Base-by-base conservation (phyloP, 2,797 vertebrate genomes). In the Botia almorhae region DNA sequence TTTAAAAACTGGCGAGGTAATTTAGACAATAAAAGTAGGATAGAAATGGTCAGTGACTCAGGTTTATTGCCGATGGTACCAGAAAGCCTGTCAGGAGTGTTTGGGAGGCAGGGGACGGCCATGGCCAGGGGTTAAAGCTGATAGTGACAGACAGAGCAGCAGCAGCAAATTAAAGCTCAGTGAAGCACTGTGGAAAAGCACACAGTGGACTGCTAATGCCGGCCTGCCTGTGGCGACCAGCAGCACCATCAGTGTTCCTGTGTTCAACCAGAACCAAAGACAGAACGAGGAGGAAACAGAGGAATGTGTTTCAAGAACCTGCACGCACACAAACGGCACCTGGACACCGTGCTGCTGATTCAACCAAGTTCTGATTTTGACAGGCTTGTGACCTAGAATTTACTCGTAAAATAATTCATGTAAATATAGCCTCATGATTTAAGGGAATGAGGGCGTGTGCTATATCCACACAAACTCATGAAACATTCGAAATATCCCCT, bases 131-230 rank as follows among this genome's bases (percentile, higher is more conserved):
- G 81, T 67, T 80, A 80, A 80, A 80, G 21, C 78, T 80, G 58
- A 72, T 71, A 73, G 69, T 61, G 78, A 87, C 79, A 83, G 69
- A 83, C 76, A 21, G 26, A 69, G 64, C 64, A 83, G 74, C 61
- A 64, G 70, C 74, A 81, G 68, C 65, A 87, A 89, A 89, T 89
- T 84, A 87, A 89, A 91, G 87, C 29, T 79, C 87, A 87, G 83
- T 85, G 80, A 87, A 86, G 87, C 84, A 70, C 81, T 76, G 39
- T 76, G 51, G 48, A 58, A 81, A 81, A 69, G 80, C 75, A 79
- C 12, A 74, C 76, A 80, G 77, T 55, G 53, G 86, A 85, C 83
- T 89, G 83, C 86, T 88, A 87, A 89, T 86, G 81, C 70, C 74
- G 61, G 63, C 48, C 60, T 21, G 33, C 23, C n/a, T 17, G 56